Evolutionary conservation across 2,888 invertebrate species (phyloP).

Genomic region (Hetaerina titia): DNA sequence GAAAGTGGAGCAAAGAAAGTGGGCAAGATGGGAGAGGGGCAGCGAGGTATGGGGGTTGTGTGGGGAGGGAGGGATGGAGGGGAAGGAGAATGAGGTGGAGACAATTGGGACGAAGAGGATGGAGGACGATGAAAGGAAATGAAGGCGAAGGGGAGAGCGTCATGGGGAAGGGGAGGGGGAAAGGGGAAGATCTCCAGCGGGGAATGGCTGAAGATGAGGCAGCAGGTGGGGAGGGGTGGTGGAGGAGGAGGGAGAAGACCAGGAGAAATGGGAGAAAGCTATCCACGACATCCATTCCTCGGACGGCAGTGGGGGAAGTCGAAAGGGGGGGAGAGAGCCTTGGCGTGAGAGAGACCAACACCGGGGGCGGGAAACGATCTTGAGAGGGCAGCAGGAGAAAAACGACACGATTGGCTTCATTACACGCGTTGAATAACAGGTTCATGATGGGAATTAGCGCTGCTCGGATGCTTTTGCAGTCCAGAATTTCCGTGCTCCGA

Average conservation of each 20-base stretch:
- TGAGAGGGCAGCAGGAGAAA: not conserved
- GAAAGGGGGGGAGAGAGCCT: not conserved
- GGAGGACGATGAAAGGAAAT: not conserved
- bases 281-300: not conserved
- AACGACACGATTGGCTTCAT: not conserved
- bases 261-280: not conserved
- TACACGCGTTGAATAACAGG: not conserved
- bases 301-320: not conserved
- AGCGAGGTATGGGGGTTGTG: not conserved
- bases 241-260: not conserved
- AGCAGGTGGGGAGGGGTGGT: not conserved
- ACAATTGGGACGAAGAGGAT: not conserved
- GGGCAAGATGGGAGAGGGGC: conserved; percentile 1
- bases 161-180: not conserved
- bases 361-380: not conserved
- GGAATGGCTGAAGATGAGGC: not conserved
- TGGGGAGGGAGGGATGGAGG: not conserved
- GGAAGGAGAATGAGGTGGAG: not conserved
- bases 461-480: too few relatives aligned
- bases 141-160: not conserved
- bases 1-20: conserved; percentile 67
- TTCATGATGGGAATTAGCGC: not conserved
- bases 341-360: not conserved
- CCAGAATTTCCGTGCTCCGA: too few relatives aligned
- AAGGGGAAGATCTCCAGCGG: not conserved